These are phyloP conservation scores for Arrhamphus sclerolepis DNA, from an alignment of 2,797 vertebrate genomes.

Conservation along the genomic window DNA sequence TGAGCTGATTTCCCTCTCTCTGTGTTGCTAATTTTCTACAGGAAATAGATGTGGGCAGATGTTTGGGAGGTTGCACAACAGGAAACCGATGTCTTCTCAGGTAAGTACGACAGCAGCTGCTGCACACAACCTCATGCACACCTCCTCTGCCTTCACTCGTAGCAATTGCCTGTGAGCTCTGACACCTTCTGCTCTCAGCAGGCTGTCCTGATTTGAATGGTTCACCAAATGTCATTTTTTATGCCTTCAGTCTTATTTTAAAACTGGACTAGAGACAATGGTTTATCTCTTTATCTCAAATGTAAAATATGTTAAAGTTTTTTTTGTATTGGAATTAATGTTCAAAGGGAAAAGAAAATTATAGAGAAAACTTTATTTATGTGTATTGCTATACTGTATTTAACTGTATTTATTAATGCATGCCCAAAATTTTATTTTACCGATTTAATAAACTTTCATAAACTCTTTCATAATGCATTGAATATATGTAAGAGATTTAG, in stretches of 20 bases:
- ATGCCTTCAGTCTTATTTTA: constrained; percentile 10
- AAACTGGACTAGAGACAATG: not conserved
- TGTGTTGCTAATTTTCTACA: constrained; percentile 89
- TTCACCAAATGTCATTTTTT: constrained; percentile 51
- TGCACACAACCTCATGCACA: constrained; percentile 11
- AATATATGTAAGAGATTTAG: too few species aligned
- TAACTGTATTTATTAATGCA: too few species aligned
- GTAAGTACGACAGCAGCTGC: constrained; percentile 83
- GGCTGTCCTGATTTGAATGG: constrained; percentile 14
- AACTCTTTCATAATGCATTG: too few species aligned
- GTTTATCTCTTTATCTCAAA: too few species aligned
- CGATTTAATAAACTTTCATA: too few species aligned
- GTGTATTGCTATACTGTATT: too few species aligned
- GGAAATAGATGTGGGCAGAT: constrained; percentile 92
- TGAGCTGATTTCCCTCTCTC: constrained; percentile 76
- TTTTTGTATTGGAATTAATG: too few species aligned
- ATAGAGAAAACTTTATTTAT: too few species aligned
- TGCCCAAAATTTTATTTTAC: too few species aligned
- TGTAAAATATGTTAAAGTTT: too few species aligned
- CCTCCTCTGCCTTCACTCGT: constrained; percentile 21
- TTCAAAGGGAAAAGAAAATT: too few species aligned
- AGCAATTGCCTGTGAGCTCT: constrained; percentile 62
- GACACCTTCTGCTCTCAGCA: constrained; percentile 51
- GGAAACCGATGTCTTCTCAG: constrained; percentile 85
- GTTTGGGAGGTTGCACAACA: constrained; percentile 85